Base-by-base conservation (phyloP, 2,888 invertebrate species). In the Zaprionus lineosus region DNA sequence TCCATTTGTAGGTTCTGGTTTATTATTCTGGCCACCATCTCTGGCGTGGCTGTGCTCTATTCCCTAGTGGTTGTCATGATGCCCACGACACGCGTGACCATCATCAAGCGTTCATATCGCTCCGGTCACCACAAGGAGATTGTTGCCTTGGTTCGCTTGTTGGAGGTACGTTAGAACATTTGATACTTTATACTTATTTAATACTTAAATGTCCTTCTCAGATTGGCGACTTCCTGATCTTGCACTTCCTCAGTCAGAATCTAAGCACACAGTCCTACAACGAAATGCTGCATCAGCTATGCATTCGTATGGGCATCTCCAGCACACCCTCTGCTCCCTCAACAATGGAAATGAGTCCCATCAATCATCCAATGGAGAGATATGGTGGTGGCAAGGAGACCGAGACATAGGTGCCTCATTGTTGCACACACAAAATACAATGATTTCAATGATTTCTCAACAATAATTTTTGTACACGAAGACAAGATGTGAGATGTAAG, bases 321-420 rank as follows among this genome's bases (percentile, higher is more conserved):
- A 94, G 95, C 87, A 94, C 95, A 59, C 96, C 96, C 0, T 96
- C 96, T 0, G 96, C 96, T 1, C 96, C 96, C 0, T 96, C 96
- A 47, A 96, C 96, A 11, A 91, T 96, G 70, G 96, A 96, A 91
- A 95, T 96, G 94, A 94, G 94, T 51, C 95, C 95, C 3, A 95
- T 96, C 59, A 96, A 96, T 89, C 94, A 94, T 52, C 95, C 95
- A 3, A 95, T 72, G 74, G 78, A 86, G 43, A 94, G 94, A 87
- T 95, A 92, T 89, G 93, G 93, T 89, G 93, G 93, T 78, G 93
- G 94, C 83, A 95, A 95, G 90, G 96, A 96, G 91, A 95, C 95
- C 53, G 95, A 95, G 91, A 94, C 95, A 91, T 96, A 94, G 93
- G 72, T n/a, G n/a, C n/a, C n/a, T n/a, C n/a, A n/a, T 36, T 12